Evolutionary conservation across 92 coral and sea anemone genomes (phyloP).

Genomic region (Epizoanthus illoricatus): DNA sequence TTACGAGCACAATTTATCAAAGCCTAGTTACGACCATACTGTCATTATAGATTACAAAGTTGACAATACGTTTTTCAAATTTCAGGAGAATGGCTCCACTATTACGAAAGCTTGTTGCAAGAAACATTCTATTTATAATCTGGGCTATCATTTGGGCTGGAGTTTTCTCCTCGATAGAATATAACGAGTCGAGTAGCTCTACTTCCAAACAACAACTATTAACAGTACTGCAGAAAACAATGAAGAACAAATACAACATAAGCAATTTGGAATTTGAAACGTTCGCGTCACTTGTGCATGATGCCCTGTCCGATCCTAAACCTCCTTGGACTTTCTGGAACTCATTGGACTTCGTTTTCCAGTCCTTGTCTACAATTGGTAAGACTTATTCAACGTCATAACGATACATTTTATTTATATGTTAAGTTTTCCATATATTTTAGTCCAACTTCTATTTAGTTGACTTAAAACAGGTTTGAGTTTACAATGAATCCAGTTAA

Average conservation of each 20-base stretch:
- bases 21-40: too few relatives aligned
- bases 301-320: background rate
- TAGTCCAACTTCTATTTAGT: too few relatives aligned
- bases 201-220: background rate
- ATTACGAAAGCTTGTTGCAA: background rate
- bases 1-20: too few relatives aligned
- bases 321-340: constrained; percentile 12
- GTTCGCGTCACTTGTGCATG: background rate
- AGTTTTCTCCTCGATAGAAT: background rate
- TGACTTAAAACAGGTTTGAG: too few relatives aligned
- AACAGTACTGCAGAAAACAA: background rate
- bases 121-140: background rate
- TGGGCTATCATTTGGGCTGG: constrained; percentile 18
- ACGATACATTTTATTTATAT: too few relatives aligned
- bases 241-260: constrained; percentile 8
- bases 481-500: too few relatives aligned
- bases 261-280: background rate
- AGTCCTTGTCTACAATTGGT: constrained; percentile 9
- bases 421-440: too few relatives aligned
- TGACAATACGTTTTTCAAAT: background rate
- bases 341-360: constrained; percentile 5
- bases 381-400: background rate
- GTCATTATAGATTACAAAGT: too few relatives aligned
- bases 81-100: background rate
- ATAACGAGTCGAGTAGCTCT: background rate